Base-by-base conservation (phyloP, 2,113 vertebrate genomes). In the Mobula hypostoma region DNA sequence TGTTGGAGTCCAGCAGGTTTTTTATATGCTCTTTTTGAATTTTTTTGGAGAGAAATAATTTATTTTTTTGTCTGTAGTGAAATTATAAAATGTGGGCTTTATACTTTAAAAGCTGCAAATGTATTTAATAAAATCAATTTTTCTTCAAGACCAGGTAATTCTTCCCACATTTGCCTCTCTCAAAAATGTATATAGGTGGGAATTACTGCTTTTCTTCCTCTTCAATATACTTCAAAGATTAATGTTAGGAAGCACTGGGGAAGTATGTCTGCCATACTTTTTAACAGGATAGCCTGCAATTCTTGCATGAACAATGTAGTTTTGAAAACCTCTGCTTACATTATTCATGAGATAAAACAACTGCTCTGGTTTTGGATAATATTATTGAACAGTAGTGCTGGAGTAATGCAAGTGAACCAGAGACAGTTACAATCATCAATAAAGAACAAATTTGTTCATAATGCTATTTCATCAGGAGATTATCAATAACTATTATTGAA, bases 291-390 rank as follows among this genome's bases (percentile, higher is more conserved):
- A 48, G 24, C 48, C 58, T 8, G 27, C 48, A 48, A 83, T 83
- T 83, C 24, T 56, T 21, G 27, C 58, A 24, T 58, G 82, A 85
- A 40, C 82, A 24, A 7, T 58, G 48, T 27, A 58, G 82, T 8
- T 82, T 58, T 19, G 82, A 36, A 80, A 80, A 12, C 36, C 32
- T 40, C 2, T 17, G 40, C 4, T 87, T 56, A 61, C 27, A n/a
- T 24, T 87, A n/a, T 61, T 61, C 83, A 61, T 61, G 56, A 56
- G 83, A 29, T 61, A 87, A 87, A 87, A 87, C 58, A 61, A 14
- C 27, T 87, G 58, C 27, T 12, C 83, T 87, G 14, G 58, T 87
- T 87, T 87, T 87, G 11, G 83, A 87, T 87, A 87, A 29, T 87
- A 24, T 24, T 61, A 27, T 87, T 87, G 56, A 82, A 87, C 83